Evolutionary conservation across 2,113 vertebrate species (phyloP), one percentile per base, ranked within the genome.

Genomic region (Piprites chloris): DNA sequence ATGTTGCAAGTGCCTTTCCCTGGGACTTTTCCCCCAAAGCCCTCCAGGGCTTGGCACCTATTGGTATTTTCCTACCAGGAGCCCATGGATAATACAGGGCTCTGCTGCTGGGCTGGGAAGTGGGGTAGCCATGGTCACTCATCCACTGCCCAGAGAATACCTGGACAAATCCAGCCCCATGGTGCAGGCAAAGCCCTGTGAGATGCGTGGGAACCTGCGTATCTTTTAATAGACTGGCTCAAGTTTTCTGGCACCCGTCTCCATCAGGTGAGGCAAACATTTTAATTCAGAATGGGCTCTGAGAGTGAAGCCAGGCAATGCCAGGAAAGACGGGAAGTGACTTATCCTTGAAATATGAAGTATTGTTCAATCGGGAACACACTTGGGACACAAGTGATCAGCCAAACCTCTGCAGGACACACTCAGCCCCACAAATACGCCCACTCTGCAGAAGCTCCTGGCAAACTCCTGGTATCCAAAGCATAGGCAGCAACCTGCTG

Each of bases 281-380:
- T 53, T 5, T 32, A 71, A 68, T 52, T 76, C 59, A 81, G 91
- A 95, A 93, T 6, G 24, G 46, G 83, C 72, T 86, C 50, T 0
- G 26, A 86, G 52, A 61, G 24, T 0, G 18, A 93, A 72, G 90
- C 49, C 85, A 91, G 44, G 47, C 81, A 85, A 65, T 0, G 21
- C 72, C 94, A 96, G 89, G 95, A 92, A 91, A 87, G 87, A 28
- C 5, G 15, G 95, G 96, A 97, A 97, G 86, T 96, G 95, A 97
- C 95, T 95, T 95, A 86, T 86, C 76, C 94, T 14, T 55, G 52
- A 96, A 93, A 93, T 75, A 97, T 95, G 86, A 77, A 63, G 95
- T 84, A 96, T 97, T 96, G 95, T 96, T 97, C 69, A 52, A 63
- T 2, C 20, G 27, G 84, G 83, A 93, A 67, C 9, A 47, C 3